phyloP scores from a whole-genome alignment of 1,140 invertebrate genomes.

The Drosophila lowei region DNA sequence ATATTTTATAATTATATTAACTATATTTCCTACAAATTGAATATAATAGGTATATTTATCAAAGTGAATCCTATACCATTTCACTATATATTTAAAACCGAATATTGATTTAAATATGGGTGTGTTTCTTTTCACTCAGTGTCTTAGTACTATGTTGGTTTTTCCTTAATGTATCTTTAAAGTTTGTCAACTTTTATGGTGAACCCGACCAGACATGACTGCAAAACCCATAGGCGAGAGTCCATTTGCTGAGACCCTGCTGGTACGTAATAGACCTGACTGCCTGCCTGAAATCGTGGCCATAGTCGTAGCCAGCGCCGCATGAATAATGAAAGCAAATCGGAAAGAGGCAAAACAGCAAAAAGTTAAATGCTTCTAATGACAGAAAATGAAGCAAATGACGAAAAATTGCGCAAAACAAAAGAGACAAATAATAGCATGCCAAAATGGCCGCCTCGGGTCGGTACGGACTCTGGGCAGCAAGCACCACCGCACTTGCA shows the following conservation, averaged over 20 bases:
- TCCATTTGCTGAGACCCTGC: neutral
- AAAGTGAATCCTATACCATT: too few species aligned
- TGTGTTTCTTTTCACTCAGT: too few species aligned
- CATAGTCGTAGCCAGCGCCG: neutral
- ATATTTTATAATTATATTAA: too few species aligned
- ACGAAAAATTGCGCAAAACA: conserved; percentile 78
- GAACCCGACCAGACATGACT: too few species aligned
- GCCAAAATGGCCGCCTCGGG: conserved; percentile 62
- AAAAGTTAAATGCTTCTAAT: conserved; percentile 81
- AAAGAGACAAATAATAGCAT: conserved; percentile 77
- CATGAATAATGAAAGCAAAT: conserved; percentile 74
- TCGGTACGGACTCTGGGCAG: neutral
- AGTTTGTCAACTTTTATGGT: too few species aligned
- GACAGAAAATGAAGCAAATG: conserved; percentile 76
- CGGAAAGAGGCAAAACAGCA: conserved; percentile 74
- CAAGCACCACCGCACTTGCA: conserved; percentile 7
- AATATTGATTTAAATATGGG: too few species aligned
- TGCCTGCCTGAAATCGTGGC: conserved; percentile 24
- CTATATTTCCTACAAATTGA: too few species aligned
- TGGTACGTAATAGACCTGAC: neutral
- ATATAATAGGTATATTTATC: too few species aligned
- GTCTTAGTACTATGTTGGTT: too few species aligned
- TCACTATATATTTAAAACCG: too few species aligned
- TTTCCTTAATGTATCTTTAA: too few species aligned
- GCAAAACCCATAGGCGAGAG: neutral